phyloP scores from a whole-genome alignment of 2,797 vertebrate genomes.

The Limosa lapponica region DNA sequence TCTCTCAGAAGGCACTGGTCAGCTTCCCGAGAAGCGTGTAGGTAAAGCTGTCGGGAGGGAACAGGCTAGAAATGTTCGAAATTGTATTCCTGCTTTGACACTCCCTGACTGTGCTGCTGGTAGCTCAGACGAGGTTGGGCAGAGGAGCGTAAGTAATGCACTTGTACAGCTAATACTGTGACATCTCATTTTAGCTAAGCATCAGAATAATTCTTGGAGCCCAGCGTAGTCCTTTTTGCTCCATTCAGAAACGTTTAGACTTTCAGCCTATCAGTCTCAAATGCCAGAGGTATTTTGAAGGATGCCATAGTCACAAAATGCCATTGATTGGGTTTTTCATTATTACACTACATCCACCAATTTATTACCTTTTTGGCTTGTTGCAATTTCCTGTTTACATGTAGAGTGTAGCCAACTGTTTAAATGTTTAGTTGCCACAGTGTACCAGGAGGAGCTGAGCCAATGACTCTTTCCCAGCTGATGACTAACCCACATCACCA shows the following conservation, averaged over 20 bases:
- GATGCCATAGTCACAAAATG: constrained; percentile 77
- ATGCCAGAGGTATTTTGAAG: constrained; percentile 78
- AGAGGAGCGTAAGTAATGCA: constrained; percentile 45
- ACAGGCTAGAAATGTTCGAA: constrained; percentile 45
- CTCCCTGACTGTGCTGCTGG: constrained; percentile 46
- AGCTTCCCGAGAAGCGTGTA: constrained; percentile 30
- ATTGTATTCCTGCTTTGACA: constrained; percentile 13
- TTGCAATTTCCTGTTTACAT: constrained; percentile 81
- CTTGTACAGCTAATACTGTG: constrained; percentile 76
- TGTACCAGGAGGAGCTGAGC: constrained; percentile 79
- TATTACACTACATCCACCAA: constrained; percentile 76
- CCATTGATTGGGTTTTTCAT: constrained; percentile 69
- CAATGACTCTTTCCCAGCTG: constrained; percentile 73
- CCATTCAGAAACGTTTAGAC: constrained; percentile 64
- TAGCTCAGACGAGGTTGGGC: constrained; percentile 53
- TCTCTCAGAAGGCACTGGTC: constrained; percentile 28
- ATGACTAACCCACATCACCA: constrained; percentile 77
- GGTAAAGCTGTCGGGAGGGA: constrained; percentile 38
- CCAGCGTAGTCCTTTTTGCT: constrained; percentile 57
- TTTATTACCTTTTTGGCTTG: constrained; percentile 77
- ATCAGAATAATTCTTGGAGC: constrained; percentile 54
- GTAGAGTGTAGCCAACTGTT: constrained; percentile 76
- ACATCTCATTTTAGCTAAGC: constrained; percentile 75
- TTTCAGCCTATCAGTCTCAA: constrained; percentile 72
- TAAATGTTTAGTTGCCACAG: constrained; percentile 80